phyloP scores from a whole-genome alignment of 1,140 invertebrate species.

The Patella vulgata region DNA sequence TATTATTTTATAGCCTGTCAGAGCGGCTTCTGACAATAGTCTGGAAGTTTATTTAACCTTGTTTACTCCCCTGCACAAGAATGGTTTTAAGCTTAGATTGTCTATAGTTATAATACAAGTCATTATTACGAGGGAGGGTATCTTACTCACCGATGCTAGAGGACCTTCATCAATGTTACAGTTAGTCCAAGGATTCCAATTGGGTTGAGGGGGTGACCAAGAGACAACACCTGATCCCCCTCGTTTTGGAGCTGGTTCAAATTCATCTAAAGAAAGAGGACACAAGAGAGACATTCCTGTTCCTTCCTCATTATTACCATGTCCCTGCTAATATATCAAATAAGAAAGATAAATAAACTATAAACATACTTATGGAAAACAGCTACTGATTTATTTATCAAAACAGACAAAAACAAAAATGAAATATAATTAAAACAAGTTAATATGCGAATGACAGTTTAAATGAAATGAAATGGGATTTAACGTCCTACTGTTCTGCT shows the following conservation, averaged over 20 bases:
- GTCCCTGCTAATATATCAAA: neutral
- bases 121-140: too few relatives aligned
- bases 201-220: slow-evolving; percentile 93
- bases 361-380: too few relatives aligned
- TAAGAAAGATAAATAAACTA: too few relatives aligned
- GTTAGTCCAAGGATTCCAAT: slow-evolving; percentile 96
- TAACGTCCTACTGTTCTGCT: too few relatives aligned
- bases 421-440: neutral
- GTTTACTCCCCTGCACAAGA: too few relatives aligned
- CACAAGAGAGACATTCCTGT: slow-evolving; percentile 44
- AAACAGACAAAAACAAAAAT: neutral
- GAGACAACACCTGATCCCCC: slow-evolving; percentile 81
- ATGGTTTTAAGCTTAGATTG: too few relatives aligned
- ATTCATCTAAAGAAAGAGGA: slow-evolving; percentile 68
- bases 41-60: too few relatives aligned
- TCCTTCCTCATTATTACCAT: slow-evolving; percentile 1
- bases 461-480: too few relatives aligned
- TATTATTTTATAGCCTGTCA: too few relatives aligned
- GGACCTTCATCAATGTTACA: slow-evolving; percentile 96
- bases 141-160: slow-evolving; percentile 77
- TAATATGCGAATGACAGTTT: slow-evolving; percentile 8
- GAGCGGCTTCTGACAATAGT: too few relatives aligned
- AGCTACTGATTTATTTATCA: slow-evolving; percentile 4
- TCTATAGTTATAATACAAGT: too few relatives aligned
- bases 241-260: slow-evolving; percentile 70